Percentiles rank a stretch among this genome's conserved stretches.
These are phyloP conservation scores for Marronus borbonicus DNA, from an alignment of 2,888 invertebrate species.

Conservation along the genomic window DNA sequence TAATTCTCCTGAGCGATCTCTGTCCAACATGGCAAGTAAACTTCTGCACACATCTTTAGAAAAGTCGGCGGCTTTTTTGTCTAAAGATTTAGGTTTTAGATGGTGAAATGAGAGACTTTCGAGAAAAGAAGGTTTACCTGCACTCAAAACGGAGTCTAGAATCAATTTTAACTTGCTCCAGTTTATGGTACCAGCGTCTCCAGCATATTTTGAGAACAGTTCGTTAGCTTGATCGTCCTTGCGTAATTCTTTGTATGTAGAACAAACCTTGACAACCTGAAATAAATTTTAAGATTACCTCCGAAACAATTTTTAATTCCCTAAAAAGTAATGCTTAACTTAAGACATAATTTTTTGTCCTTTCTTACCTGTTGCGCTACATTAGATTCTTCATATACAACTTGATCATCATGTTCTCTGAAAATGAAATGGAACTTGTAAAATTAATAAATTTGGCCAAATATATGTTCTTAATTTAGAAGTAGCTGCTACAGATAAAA, in stretches of 20 bases:
- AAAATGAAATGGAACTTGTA: not conserved
- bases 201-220: slow-evolving; percentile 21
- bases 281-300: not conserved
- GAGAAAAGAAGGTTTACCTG: not conserved
- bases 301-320: too few relatives aligned
- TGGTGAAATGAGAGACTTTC: not conserved
- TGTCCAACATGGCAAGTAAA: slow-evolving; percentile 95
- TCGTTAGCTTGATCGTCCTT: slow-evolving; percentile 9
- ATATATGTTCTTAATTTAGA: too few relatives aligned
- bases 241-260: not conserved
- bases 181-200: slow-evolving; percentile 18
- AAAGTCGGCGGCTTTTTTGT: slow-evolving; percentile 83
- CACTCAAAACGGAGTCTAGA: slow-evolving; percentile 21
- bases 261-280: not conserved
- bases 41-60: slow-evolving; percentile 93
- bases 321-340: too few relatives aligned
- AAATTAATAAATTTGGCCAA: too few relatives aligned
- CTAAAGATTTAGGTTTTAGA: slow-evolving; percentile 71
- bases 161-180: slow-evolving; percentile 26
- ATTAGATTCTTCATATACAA: not conserved
- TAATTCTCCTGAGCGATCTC: slow-evolving; percentile 91
- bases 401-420: slow-evolving; percentile 33
- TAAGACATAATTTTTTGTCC: not conserved
- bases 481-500: not conserved
- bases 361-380: not conserved